These are phyloP conservation scores for Chionodraco myersi DNA, from an alignment of 2,113 vertebrate genomes.

Conservation along the genomic window DNA sequence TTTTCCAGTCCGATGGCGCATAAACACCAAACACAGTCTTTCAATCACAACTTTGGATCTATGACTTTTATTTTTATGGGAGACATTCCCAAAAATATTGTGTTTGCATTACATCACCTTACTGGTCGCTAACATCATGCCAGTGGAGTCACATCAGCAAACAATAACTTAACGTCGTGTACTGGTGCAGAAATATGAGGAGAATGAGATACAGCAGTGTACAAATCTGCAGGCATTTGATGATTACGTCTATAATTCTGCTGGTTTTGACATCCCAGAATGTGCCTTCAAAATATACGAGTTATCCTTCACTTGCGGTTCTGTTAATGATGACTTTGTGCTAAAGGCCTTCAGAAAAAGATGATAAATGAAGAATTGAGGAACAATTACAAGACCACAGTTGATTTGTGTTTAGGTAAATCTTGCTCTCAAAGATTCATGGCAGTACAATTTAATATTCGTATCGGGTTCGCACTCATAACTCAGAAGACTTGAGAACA, in stretches of 20 bases:
- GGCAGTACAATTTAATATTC: constrained; percentile 26
- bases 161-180: constrained; percentile 10
- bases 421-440: constrained; percentile 2
- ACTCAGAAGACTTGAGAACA: constrained; percentile 24
- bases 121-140: constrained; percentile 15
- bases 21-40: background rate
- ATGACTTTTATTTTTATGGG: background rate
- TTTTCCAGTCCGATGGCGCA: background rate
- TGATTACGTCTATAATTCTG: constrained; percentile 20
- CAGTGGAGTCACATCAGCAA: background rate
- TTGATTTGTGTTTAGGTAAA: constrained; percentile 1
- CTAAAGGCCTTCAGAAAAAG: constrained; percentile 6
- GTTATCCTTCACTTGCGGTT: background rate
- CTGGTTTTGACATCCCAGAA: constrained; percentile 13
- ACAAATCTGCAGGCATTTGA: constrained; percentile 17
- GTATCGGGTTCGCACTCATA: constrained; percentile 10
- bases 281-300: constrained; percentile 16
- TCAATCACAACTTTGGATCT: no score
- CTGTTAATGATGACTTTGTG: constrained; percentile 26
- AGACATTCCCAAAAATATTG: background rate
- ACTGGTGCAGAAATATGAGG: constrained; percentile 26
- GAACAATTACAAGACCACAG: constrained; percentile 21
- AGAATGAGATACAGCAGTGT: background rate
- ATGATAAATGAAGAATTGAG: constrained; percentile 39
- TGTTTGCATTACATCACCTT: constrained; percentile 37